phyloP scores from a whole-genome alignment of 2,113 vertebrate species.

The Platysteira castanea region DNA sequence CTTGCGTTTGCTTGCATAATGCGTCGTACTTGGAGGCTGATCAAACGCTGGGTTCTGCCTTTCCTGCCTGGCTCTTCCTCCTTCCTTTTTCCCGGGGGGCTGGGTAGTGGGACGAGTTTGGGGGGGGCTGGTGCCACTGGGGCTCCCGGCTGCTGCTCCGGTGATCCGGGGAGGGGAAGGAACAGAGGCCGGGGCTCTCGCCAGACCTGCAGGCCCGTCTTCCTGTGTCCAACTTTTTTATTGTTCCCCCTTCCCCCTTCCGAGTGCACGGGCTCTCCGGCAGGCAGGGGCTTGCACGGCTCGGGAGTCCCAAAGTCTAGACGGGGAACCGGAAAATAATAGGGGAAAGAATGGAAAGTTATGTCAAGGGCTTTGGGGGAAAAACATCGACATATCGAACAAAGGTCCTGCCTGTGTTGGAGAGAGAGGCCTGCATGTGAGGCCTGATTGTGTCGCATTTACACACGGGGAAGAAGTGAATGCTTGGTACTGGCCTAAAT shows the following conservation, averaged over 20 bases:
- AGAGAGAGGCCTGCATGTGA: slow-evolving; percentile 70
- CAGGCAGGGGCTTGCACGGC: background rate
- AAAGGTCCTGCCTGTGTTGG: slow-evolving; percentile 76
- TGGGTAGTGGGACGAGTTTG: background rate
- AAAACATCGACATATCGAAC: slow-evolving; percentile 70
- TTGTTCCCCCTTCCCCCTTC: slow-evolving; percentile 49
- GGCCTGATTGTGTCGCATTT: slow-evolving; percentile 73
- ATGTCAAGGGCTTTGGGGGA: slow-evolving; percentile 38
- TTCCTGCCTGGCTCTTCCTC: slow-evolving; percentile 20
- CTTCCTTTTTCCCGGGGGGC: background rate
- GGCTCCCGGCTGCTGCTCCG: background rate
- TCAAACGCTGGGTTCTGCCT: slow-evolving; percentile 21
- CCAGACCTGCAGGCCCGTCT: slow-evolving; percentile 54
- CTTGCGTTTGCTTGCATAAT: slow-evolving; percentile 61
- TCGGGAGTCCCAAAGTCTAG: slow-evolving; percentile 34
- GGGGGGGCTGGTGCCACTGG: background rate
- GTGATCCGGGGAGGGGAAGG: background rate
- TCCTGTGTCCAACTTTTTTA: slow-evolving; percentile 68
- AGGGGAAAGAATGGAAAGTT: slow-evolving; percentile 45
- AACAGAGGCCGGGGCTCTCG: slow-evolving; percentile 24
- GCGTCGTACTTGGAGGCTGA: slow-evolving; percentile 53
- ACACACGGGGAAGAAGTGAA: slow-evolving; percentile 4
- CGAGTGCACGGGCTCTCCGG: background rate
- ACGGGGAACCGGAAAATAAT: slow-evolving; percentile 49
- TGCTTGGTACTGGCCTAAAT: slow-evolving; percentile 54